These are phyloP conservation scores for Lamproptera curius DNA, from an alignment of 2,888 invertebrate species.

Conservation along the genomic window DNA sequence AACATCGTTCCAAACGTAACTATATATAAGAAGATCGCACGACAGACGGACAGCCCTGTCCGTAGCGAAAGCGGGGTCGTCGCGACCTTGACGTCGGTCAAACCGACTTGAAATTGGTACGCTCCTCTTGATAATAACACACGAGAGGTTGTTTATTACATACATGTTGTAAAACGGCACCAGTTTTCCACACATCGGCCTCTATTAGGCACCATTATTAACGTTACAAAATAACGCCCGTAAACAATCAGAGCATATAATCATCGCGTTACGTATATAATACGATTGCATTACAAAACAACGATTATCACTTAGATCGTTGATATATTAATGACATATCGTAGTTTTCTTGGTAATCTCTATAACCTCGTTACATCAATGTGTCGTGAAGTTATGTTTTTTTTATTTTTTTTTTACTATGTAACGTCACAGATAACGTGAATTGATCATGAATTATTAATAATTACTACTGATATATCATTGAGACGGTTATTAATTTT, in stretches of 20 bases:
- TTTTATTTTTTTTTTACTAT: constrained; percentile 35
- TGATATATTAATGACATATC: background rate
- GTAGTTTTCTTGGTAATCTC: constrained; percentile 32
- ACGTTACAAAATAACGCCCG: constrained; percentile 10
- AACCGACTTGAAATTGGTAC: constrained; percentile 40
- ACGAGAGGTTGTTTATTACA: constrained; percentile 6
- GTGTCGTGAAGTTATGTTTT: too few relatives aligned
- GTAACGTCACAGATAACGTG: constrained; percentile 21
- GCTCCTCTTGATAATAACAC: constrained; percentile 28
- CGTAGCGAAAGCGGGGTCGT: constrained; percentile 48
- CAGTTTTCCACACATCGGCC: background rate
- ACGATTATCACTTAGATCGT: too few relatives aligned
- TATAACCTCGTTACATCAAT: too few relatives aligned
- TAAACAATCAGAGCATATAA: constrained; percentile 28
- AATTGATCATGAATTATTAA: constrained; percentile 14
- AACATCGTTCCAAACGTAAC: too few relatives aligned
- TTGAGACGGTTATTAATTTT: constrained; percentile 1
- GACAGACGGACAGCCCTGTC: constrained; percentile 31
- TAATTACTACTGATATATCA: constrained; percentile 5
- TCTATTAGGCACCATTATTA: background rate
- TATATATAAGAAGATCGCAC: too few relatives aligned
- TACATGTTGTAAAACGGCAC: constrained; percentile 21
- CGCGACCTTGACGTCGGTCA: constrained; percentile 43
- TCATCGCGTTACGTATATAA: constrained; percentile 23
- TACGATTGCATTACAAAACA: background rate